A percentile compares a stretch with the other conserved stretches of the same genome.
These are phyloP conservation scores for Hyposoter dolosus DNA, from an alignment of 2,888 invertebrate genomes.

Conservation along the genomic window DNA sequence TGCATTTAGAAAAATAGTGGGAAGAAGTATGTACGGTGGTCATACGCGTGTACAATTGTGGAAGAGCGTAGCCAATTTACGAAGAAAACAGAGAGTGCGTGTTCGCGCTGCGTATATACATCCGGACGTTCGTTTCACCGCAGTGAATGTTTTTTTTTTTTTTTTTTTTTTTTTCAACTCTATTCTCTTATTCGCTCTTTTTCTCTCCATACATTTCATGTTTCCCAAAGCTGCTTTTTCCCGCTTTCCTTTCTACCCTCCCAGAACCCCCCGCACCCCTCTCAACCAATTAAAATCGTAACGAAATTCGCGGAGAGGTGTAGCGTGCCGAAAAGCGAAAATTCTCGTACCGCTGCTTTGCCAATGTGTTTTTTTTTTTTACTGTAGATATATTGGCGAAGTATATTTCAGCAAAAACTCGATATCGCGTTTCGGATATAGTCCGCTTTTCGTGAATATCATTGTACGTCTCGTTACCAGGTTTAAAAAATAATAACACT, in stretches of 20 bases:
- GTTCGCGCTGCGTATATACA: slow-evolving; percentile 46
- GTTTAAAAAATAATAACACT: neutral
- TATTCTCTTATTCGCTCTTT: neutral
- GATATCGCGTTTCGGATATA: neutral
- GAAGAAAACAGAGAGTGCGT: slow-evolving; percentile 41
- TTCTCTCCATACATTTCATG: slow-evolving; percentile 6
- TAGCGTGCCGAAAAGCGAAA: slow-evolving; percentile 3
- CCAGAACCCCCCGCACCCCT: slow-evolving; percentile 1
- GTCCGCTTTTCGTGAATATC: neutral
- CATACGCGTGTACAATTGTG: slow-evolving; percentile 46
- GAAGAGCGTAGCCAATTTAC: slow-evolving; percentile 50
- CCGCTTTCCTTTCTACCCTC: slow-evolving; percentile 3
- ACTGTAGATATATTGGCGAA: neutral
- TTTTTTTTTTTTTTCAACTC: neutral
- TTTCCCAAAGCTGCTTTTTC: slow-evolving; percentile 22
- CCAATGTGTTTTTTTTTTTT: neutral
- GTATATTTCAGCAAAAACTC: neutral
- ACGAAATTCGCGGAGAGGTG: slow-evolving; percentile 11
- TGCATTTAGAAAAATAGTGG: slow-evolving; percentile 15
- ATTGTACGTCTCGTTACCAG: neutral
- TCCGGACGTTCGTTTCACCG: slow-evolving; percentile 33
- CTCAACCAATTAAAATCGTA: slow-evolving; percentile 39
- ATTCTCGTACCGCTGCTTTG: slow-evolving; percentile 4
- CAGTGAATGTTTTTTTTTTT: neutral
- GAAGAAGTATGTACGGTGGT: slow-evolving; percentile 1